Evolutionary conservation across 2,888 invertebrate species (phyloP).

Genomic region (Invenusta paracnida): DNA sequence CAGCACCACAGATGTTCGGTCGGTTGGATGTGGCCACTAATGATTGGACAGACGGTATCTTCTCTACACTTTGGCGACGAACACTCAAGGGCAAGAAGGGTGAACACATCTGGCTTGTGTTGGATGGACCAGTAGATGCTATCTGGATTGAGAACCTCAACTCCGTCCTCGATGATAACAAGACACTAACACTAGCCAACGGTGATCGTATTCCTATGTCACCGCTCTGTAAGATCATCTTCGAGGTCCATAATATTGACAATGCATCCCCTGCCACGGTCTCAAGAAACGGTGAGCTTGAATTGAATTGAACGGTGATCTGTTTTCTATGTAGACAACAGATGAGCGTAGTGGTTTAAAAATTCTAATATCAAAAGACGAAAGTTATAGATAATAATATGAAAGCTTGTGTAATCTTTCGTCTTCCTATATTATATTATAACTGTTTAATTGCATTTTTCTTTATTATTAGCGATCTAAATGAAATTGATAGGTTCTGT

Average conservation of each 20-base stretch:
- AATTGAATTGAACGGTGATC: not conserved
- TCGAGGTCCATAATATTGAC: conserved; percentile 93
- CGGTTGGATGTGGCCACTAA: conserved; percentile 90
- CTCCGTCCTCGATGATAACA: conserved; percentile 61
- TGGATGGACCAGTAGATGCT: conserved; percentile 61
- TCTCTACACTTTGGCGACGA: conserved; percentile 83
- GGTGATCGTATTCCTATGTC: conserved; percentile 88
- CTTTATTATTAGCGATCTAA: too few relatives aligned
- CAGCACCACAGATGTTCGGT: conserved; percentile 95
- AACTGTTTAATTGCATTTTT: too few relatives aligned
- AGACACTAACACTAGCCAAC: conserved; percentile 75
- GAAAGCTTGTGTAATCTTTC: too few relatives aligned
- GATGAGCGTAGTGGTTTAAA: not conserved
- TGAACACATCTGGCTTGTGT: conserved; percentile 85
- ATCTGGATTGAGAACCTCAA: conserved; percentile 62
- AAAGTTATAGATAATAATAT: too few relatives aligned
- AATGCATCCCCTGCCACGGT: conserved; percentile 96
- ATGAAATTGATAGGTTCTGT: too few relatives aligned
- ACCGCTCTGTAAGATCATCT: conserved; percentile 85
- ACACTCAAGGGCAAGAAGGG: conserved; percentile 57
- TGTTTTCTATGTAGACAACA: not conserved
- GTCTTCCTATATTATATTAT: too few relatives aligned
- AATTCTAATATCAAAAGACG: not conserved
- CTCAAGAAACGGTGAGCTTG: conserved; percentile 74
- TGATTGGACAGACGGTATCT: conserved; percentile 97